These are phyloP conservation scores for Drosophila orosa DNA, from an alignment of 1,140 invertebrate genomes.

Conservation along the genomic window DNA sequence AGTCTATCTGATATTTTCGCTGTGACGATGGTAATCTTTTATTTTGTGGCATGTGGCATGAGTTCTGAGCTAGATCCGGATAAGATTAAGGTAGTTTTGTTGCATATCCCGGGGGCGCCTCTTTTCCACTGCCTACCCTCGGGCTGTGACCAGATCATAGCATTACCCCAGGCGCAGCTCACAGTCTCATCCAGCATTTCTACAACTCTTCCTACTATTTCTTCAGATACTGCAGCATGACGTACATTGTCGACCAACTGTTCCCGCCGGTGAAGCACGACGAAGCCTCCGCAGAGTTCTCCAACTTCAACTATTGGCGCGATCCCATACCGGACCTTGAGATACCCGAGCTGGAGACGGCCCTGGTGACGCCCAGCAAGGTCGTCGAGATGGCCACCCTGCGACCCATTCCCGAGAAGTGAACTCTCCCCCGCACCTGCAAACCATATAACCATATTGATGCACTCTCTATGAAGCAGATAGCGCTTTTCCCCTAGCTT, in stretches of 20 bases:
- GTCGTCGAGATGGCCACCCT: conserved; percentile 51
- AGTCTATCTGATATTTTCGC: conserved; percentile 46
- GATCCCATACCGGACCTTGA: conserved; percentile 89
- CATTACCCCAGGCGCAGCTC: background rate
- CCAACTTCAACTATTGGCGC: conserved; percentile 95
- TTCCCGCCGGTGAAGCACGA: conserved; percentile 90
- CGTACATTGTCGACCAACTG: conserved; percentile 96
- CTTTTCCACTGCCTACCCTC: conserved; percentile 14
- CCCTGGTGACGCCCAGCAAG: conserved; percentile 52
- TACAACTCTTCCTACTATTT: background rate
- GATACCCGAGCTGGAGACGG: conserved; percentile 61
- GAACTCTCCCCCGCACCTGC: conserved; percentile 10
- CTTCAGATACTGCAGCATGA: conserved; percentile 95
- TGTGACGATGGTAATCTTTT: conserved; percentile 44
- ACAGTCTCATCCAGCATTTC: conserved; percentile 1
- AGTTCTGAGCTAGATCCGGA: conserved; percentile 22
- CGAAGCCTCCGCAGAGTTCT: conserved; percentile 92
- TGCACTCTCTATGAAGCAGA: conserved; percentile 25
- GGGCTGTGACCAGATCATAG: conserved; percentile 21
- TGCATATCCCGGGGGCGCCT: conserved; percentile 45
- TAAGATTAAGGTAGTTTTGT: conserved; percentile 3
- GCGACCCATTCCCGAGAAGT: conserved; percentile 81
- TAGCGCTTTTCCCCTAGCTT: conserved; percentile 29
- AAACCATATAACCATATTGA: conserved; percentile 15
- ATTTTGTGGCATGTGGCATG: conserved; percentile 36